phyloP scores from a whole-genome alignment of 2,797 vertebrate genomes.

The Rhinoraja longicauda region DNA sequence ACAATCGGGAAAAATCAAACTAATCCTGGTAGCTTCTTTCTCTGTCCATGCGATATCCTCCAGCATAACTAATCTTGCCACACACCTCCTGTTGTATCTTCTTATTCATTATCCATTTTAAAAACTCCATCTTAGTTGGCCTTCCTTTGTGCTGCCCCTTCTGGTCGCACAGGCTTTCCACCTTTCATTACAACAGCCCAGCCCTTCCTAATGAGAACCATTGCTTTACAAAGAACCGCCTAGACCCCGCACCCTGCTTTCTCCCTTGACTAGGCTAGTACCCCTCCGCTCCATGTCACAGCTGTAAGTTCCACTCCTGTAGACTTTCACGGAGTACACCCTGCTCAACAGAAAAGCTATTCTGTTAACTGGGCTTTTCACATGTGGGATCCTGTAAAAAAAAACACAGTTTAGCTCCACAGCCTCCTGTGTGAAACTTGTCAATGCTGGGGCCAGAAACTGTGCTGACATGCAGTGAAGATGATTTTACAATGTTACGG shows the following conservation, averaged over 20 bases:
- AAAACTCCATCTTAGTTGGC: neutral
- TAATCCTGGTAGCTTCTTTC: neutral
- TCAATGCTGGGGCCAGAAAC: neutral
- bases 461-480: neutral
- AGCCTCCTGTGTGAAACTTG: neutral
- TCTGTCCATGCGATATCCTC: neutral
- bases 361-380: neutral
- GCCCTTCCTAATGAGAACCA: neutral
- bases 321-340: neutral
- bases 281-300: no score
- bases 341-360: neutral
- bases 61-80: neutral
- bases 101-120: neutral
- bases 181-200: neutral
- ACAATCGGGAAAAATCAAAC: no score
- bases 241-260: neutral
- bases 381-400: neutral
- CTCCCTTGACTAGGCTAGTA: no score
- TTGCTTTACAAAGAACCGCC: neutral
- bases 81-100: neutral
- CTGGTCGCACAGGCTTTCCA: no score
- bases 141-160: neutral
- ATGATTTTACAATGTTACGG: neutral
- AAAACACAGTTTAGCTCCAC: no score
- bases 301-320: no score